Evolutionary conservation across 1,140 invertebrate genomes (phyloP).

Genomic region (Sycophaga agraensis): DNA sequence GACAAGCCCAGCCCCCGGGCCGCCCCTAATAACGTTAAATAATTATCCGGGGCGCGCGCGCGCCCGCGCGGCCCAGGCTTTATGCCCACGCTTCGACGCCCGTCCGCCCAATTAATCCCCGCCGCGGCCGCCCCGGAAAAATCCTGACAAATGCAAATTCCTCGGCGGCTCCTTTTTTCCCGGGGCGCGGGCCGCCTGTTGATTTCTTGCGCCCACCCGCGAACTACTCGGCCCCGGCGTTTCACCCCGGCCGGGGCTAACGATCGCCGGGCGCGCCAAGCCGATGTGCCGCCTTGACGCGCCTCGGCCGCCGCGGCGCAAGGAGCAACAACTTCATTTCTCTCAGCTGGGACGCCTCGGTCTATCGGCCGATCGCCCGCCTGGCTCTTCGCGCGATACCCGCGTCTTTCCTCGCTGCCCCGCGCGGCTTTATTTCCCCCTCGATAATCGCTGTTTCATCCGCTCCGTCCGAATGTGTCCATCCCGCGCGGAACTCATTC

Average conservation of each 20-base stretch:
- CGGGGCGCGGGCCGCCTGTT: slow-evolving; percentile 5
- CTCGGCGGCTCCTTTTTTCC: not conserved
- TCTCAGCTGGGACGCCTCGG: slow-evolving; percentile 48
- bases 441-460: not conserved
- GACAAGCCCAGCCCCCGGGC: slow-evolving; percentile 1
- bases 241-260: not conserved
- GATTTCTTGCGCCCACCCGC: slow-evolving; percentile 13
- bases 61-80: slow-evolving; percentile 45
- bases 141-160: slow-evolving; percentile 25
- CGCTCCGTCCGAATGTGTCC: not conserved
- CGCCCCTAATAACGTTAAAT: slow-evolving; percentile 56
- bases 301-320: slow-evolving; percentile 21
- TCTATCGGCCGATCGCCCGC: slow-evolving; percentile 45
- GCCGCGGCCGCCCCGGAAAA: slow-evolving; percentile 11
- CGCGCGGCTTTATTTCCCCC: not conserved
- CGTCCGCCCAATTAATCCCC: slow-evolving; percentile 30
- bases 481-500: too few species aligned
- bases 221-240: not conserved
- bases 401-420: slow-evolving; percentile 9
- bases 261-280: not conserved
- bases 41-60: slow-evolving; percentile 49
- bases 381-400: slow-evolving; percentile 32
- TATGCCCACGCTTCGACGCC: slow-evolving; percentile 51
- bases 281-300: not conserved
- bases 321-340: slow-evolving; percentile 53